These are phyloP conservation scores for Muscicapa comitata DNA, from an alignment of 2,797 vertebrate genomes.

Conservation along the genomic window DNA sequence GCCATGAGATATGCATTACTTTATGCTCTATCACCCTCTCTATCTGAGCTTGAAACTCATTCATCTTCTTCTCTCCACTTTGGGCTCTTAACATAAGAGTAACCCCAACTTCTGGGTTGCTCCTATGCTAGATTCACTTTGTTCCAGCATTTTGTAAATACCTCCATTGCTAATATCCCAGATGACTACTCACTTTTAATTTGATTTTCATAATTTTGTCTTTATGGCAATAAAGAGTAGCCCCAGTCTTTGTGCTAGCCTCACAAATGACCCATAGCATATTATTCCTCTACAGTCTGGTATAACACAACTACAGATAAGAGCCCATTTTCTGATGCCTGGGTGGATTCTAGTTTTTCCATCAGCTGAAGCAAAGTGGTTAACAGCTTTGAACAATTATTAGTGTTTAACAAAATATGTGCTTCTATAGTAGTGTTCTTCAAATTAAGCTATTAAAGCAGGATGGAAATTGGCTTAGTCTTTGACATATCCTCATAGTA, in stretches of 20 bases:
- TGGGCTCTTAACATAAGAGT: neutral
- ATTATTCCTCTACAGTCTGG: neutral
- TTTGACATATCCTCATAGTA: constrained; percentile 35
- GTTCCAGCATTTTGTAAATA: neutral
- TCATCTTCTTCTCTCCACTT: neutral
- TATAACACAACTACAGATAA: neutral
- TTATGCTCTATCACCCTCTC: neutral
- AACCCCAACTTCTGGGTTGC: neutral
- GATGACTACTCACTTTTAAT: constrained; percentile 10
- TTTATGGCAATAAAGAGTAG: constrained; percentile 27
- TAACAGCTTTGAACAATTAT: constrained; percentile 54
- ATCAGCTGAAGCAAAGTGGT: constrained; percentile 20
- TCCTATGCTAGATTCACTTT: neutral
- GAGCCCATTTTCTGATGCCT: constrained; percentile 19
- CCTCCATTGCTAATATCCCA: neutral
- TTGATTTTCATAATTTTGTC: constrained; percentile 1
- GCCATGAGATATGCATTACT: neutral
- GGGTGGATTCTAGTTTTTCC: constrained; percentile 13
- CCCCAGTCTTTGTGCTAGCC: neutral
- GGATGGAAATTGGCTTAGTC: constrained; percentile 34
- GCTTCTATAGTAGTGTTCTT: constrained; percentile 31
- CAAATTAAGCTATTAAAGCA: constrained; percentile 49
- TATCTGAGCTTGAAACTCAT: neutral
- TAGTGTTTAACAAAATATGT: constrained; percentile 53
- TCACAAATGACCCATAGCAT: constrained; percentile 3